Evolutionary conservation across 2,888 invertebrate genomes (phyloP).

Genomic region (Limnephilus lunatus): DNA sequence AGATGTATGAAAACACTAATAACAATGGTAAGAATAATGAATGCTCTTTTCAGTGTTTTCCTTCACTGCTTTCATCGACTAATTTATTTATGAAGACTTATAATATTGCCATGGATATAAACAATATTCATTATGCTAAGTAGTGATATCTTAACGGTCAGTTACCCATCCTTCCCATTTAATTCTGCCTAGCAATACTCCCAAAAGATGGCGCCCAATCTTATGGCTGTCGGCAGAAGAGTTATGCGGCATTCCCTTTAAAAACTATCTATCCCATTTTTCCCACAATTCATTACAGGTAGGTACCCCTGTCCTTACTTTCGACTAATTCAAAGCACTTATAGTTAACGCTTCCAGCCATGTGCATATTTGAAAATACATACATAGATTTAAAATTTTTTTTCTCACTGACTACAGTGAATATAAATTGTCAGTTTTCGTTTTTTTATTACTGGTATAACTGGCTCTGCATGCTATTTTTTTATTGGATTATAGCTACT

Average conservation of each 20-base stretch:
- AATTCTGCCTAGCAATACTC: neutral
- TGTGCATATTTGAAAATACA: no score
- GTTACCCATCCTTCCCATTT: neutral
- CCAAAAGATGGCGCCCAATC: neutral
- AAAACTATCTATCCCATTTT: neutral
- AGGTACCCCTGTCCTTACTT: no score
- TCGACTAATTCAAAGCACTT: no score
- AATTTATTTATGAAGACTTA: neutral
- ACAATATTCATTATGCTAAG: neutral
- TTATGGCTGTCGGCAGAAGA: neutral
- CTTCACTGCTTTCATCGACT: neutral
- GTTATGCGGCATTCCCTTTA: neutral
- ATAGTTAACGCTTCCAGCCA: no score
- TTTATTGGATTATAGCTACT: no score
- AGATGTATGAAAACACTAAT: conserved; percentile 84
- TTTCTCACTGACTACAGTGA: no score
- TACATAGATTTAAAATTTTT: no score
- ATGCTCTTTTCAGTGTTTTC: neutral
- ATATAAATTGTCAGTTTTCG: no score
- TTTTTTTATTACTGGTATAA: no score
- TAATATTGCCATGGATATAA: neutral
- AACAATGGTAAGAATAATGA: conserved; percentile 78
- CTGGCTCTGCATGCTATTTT: no score
- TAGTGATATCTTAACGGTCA: neutral
- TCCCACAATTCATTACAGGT: no score